These are phyloP conservation scores for Empidonax alnorum DNA, from an alignment of 2,113 vertebrate species.

Conservation along the genomic window DNA sequence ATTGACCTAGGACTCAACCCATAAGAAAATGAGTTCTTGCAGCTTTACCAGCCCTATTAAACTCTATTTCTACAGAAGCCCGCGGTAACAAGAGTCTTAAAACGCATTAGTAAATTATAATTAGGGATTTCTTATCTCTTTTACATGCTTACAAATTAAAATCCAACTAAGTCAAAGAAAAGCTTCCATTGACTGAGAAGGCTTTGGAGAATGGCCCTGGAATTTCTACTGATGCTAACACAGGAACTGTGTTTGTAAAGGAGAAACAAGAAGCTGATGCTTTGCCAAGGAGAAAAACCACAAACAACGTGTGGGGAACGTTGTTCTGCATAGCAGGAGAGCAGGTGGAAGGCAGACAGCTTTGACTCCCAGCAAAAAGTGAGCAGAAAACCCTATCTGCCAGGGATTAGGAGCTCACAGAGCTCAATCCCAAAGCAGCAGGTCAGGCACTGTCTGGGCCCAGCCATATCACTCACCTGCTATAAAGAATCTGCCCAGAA, in stretches of 20 bases:
- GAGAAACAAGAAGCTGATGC: neutral
- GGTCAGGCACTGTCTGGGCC: neutral
- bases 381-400: neutral
- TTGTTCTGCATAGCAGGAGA: neutral
- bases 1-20: neutral
- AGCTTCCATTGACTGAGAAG: neutral
- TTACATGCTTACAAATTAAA: neutral
- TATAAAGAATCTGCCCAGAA: neutral
- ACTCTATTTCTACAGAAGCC: neutral
- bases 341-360: neutral
- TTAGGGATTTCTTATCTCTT: slow-evolving; percentile 23
- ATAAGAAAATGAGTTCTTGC: neutral
- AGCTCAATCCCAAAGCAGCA: neutral
- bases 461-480: neutral
- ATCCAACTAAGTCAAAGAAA: neutral
- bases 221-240: neutral
- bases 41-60: neutral
- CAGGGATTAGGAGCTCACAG: neutral
- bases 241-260: neutral
- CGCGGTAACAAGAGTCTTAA: neutral
- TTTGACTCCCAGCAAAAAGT: neutral
- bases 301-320: neutral
- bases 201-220: neutral
- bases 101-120: neutral
- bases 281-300: neutral